Percentiles rank a stretch among this genome's conserved stretches.
Conservation (phyloP, 2,113 vertebrate species). For the Pseudorectes ferrugineus region DNA sequence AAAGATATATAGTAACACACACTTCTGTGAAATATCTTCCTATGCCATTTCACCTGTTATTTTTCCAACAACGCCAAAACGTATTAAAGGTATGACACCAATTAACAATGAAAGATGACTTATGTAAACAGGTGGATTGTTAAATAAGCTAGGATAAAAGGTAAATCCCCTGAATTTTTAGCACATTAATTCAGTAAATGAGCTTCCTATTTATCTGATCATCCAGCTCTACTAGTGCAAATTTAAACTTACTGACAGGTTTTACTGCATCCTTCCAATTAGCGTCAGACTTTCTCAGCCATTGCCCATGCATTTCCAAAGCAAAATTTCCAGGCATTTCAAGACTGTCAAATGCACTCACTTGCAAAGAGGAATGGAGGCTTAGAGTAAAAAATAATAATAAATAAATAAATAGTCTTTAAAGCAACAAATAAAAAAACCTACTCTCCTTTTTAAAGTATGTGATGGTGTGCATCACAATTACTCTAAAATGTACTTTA, state of each 20-base stretch:
- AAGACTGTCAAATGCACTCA: constrained; percentile 11
- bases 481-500: neutral
- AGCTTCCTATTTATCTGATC: constrained; percentile 53
- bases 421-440: neutral
- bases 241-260: constrained; percentile 54
- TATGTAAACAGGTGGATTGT: constrained; percentile 36
- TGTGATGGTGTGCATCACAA: neutral
- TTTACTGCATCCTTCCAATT: constrained; percentile 58
- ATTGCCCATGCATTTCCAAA: neutral
- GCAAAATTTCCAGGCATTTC: constrained; percentile 9
- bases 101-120: constrained; percentile 59
- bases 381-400: neutral
- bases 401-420: neutral
- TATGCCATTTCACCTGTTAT: neutral
- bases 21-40: neutral
- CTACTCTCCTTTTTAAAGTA: neutral
- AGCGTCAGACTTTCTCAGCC: constrained; percentile 24
- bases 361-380: neutral
- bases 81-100: constrained; percentile 27
- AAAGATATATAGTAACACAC: neutral
- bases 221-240: neutral
- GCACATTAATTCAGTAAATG: constrained; percentile 59
- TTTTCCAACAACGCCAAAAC: neutral
- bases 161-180: constrained; percentile 58
- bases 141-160: constrained; percentile 54